Evolutionary conservation across 2,113 vertebrate genomes (phyloP).

Genomic region (Indicator indicator): DNA sequence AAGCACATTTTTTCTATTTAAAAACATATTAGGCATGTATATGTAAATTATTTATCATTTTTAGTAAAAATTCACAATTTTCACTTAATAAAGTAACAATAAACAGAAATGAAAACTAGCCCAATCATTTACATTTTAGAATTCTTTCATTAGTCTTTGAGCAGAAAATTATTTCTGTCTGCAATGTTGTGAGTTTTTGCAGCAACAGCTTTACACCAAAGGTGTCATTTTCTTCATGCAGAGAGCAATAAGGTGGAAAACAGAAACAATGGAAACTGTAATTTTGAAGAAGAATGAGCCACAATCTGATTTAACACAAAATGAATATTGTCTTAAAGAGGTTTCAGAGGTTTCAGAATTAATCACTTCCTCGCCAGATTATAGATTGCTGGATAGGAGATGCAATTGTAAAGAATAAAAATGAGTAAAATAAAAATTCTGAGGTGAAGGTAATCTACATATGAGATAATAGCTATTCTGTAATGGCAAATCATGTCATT

Average conservation of each 20-base stretch:
- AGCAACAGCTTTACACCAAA: constrained; percentile 67
- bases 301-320: constrained; percentile 59
- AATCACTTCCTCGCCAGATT: constrained; percentile 62
- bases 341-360: constrained; percentile 51
- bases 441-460: too few relatives aligned
- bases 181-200: constrained; percentile 68
- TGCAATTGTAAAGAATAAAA: constrained; percentile 52
- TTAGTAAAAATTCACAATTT: background rate
- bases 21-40: background rate
- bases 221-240: constrained; percentile 64
- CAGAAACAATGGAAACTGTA: constrained; percentile 51
- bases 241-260: constrained; percentile 60
- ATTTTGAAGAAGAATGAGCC: constrained; percentile 34
- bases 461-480: background rate
- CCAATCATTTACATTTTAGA: constrained; percentile 7
- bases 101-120: background rate
- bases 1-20: background rate
- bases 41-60: background rate
- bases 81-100: background rate
- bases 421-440: too few relatives aligned
- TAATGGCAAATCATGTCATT: background rate
- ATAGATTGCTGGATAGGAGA: background rate
- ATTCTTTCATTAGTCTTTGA: constrained; percentile 22
- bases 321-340: constrained; percentile 62
- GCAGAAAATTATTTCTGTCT: constrained; percentile 60